Evolutionary conservation across 2,888 invertebrate species (phyloP), one percentile per base, ranked within the genome.

Genomic region (Abscondita cerata): DNA sequence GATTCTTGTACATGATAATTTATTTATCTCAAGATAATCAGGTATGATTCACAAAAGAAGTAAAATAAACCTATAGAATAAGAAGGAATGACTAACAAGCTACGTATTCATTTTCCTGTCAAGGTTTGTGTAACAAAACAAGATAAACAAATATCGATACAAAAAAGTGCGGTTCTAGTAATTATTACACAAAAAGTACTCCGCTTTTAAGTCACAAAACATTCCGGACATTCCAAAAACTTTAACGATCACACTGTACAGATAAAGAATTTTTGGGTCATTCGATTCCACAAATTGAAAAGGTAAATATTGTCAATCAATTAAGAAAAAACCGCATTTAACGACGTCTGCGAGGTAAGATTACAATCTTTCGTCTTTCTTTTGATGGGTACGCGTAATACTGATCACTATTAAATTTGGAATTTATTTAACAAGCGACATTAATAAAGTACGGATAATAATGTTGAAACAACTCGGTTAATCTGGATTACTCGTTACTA

Each of bases 1-100:
- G 54, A 54, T 54, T 47, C 54, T 54, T 44, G 54, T 59, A 50
- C 41, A 59, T 41, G 59, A 59, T 54, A 54, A 59, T 59, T 59
- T 59, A 59, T 59, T 59, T 59, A 59, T 59, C 59, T 59, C 53
- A 13, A 41, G 54, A 59, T 54, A 59, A 59, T 54, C 59, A 50
- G 50, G 41, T 50, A 36, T 48, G 59, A 59, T 50, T 59, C 47
- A 54, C 40, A 54, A 59, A 59, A 54, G 25, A 25, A 25, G 6
- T 25, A 25, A 25, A 25, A 25, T 25, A 25, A 25, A 25, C 25
- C 25, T 25, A 4, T 25, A 25, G 25, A 25, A 25, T 25, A 25
- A 25, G 25, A 4, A 25, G 25, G 58, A 53, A 59, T 52, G 52
- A 47, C 38, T 59, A 59, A 47, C 52, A 52, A 52, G 52, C 12